Conservation (phyloP, 2,888 invertebrate genomes). For the Amiota mariae region DNA sequence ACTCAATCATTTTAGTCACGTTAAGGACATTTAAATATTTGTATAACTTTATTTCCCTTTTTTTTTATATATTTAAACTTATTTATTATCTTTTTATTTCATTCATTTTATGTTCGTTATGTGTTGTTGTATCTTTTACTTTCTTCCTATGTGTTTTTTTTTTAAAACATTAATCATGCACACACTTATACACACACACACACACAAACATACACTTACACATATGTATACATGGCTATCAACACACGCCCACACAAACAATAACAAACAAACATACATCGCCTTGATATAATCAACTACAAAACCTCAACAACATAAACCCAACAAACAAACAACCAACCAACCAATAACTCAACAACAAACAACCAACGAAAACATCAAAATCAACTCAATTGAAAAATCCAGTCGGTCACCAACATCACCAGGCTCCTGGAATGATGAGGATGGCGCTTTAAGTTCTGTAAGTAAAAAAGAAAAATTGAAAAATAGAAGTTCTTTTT, state of each 20-base stretch:
- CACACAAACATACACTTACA: constrained; percentile 36
- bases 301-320: constrained; percentile 28
- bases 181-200: constrained; percentile 42
- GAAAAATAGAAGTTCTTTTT: background rate
- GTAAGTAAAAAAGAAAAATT: constrained; percentile 55
- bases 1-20: too few species aligned
- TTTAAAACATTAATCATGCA: constrained; percentile 56
- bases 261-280: background rate
- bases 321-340: constrained; percentile 39
- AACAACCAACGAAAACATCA: constrained; percentile 33
- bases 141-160: constrained; percentile 58
- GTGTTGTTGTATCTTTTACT: constrained; percentile 50
- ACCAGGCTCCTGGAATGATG: constrained; percentile 73
- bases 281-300: background rate
- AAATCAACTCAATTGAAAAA: constrained; percentile 22
- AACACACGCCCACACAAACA: constrained; percentile 30
- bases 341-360: constrained; percentile 36
- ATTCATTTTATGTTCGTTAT: constrained; percentile 52
- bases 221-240: background rate
- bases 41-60: constrained; percentile 44
- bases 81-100: constrained; percentile 38
- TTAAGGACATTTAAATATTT: constrained; percentile 29
- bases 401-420: constrained; percentile 72
- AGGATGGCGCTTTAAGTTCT: constrained; percentile 71
- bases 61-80: constrained; percentile 45